These are phyloP conservation scores for Hypercompe scribonia DNA, from an alignment of 2,888 invertebrate genomes.

Conservation along the genomic window DNA sequence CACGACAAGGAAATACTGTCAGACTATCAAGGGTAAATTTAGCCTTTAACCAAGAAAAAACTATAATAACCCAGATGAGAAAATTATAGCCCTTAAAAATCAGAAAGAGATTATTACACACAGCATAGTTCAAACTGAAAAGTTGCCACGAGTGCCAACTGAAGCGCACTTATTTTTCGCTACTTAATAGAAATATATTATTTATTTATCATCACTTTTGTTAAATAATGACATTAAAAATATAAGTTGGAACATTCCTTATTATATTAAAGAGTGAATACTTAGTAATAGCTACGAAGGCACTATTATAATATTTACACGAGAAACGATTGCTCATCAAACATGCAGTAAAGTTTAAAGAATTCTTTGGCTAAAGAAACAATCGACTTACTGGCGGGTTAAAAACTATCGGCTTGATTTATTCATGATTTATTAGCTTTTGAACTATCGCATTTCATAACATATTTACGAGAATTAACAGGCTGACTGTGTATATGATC, in stretches of 20 bases:
- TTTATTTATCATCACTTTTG: background rate
- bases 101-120: background rate
- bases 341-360: slow-evolving; percentile 52
- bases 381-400: slow-evolving; percentile 11
- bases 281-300: slow-evolving; percentile 57
- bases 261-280: slow-evolving; percentile 54
- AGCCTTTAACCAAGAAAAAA: background rate
- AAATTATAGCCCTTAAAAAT: background rate
- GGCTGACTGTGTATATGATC: too few relatives aligned
- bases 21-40: background rate
- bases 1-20: background rate
- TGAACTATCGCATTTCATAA: too few relatives aligned
- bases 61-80: background rate
- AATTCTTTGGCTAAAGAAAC: slow-evolving; percentile 45
- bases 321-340: slow-evolving; percentile 53
- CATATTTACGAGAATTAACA: too few relatives aligned
- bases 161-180: background rate
- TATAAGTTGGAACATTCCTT: slow-evolving; percentile 62
- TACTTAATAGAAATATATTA: background rate
- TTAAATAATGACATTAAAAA: background rate
- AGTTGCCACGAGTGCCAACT: background rate
- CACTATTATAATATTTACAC: slow-evolving; percentile 63
- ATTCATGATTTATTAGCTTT: too few relatives aligned
- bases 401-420: background rate
- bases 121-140: background rate